Base-by-base conservation (phyloP, 2,113 vertebrate species). In the Nesogale talazaci region DNA sequence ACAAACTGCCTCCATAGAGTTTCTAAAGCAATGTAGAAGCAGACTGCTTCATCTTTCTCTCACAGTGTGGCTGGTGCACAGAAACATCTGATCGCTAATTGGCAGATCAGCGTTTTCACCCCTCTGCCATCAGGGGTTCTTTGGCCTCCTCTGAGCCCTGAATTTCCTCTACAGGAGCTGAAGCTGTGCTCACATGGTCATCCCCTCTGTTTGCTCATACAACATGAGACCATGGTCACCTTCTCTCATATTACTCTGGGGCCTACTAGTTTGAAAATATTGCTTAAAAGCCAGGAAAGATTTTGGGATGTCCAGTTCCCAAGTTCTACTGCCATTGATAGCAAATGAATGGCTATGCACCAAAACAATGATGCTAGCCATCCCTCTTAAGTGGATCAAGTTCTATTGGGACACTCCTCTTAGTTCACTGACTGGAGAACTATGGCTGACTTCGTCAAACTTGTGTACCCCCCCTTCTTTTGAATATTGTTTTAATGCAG, bases 271-370 rank as follows among this genome's bases (percentile, higher is more conserved):
- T 40, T 34, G 29, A 94, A 90, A 38, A 34, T 85, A 59, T 40
- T 76, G 72, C 27, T 80, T 92, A 94, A 70, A 72, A 59, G 27
- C 67, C 56, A 82, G 31, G 19, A 77, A 82, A 86, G 11, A 88
- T 34, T 74, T 69, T 46, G 69, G 91, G 42, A 74, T 34, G 6
- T 36, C 82, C 31, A 19, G 34, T n/a, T 78, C 76, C 81, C 31
- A 74, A 4, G 82, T 81, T 90, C 46, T 81, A 31, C 46, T 61
- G 27, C 86, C 63, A 74, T 23, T 17, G 72, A 85, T 38, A 72
- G 61, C 56, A 59, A 38, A 34, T 83, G 52, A 38, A 52, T 79
- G 31, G 29, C 46, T 36, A 59, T 29, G 12, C 16, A 40, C 16
- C 69, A 61, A 86, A 86, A 74, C 42, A 83, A 16, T 81, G 52